Percentiles rank a stretch among this genome's conserved stretches.
Conservation (phyloP, 2,113 vertebrate species). For the Vimba vimba region DNA sequence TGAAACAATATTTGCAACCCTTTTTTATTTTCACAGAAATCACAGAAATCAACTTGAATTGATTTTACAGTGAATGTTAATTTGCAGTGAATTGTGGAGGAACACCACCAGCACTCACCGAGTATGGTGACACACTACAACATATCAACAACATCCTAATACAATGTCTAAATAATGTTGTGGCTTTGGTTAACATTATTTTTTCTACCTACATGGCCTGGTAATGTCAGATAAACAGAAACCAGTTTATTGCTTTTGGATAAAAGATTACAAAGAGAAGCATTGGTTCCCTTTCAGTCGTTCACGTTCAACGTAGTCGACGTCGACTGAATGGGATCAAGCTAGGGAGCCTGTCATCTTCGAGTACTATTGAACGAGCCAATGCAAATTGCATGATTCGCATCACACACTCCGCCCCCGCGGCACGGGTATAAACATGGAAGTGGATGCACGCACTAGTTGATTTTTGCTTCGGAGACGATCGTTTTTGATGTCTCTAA, state of each 20-base stretch:
- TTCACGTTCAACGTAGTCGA: too few relatives aligned
- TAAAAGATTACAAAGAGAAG: neutral
- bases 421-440: too few relatives aligned
- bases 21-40: neutral
- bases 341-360: too few relatives aligned
- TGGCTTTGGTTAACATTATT: neutral
- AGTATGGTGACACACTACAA: neutral
- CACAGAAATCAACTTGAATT: neutral
- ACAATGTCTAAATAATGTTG: neutral
- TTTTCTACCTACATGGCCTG: neutral
- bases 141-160: neutral
- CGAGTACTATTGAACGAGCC: too few relatives aligned
- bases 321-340: too few relatives aligned
- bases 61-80: neutral
- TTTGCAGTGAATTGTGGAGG: neutral
- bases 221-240: neutral
- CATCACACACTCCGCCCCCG: too few relatives aligned
- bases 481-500: too few relatives aligned
- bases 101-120: too few relatives aligned
- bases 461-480: too few relatives aligned
- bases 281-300: neutral
- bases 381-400: too few relatives aligned
- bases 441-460: too few relatives aligned
- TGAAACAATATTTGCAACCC: neutral
- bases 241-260: neutral